Conservation (phyloP, 2,113 vertebrate species). For the Corythornis cristatus region DNA sequence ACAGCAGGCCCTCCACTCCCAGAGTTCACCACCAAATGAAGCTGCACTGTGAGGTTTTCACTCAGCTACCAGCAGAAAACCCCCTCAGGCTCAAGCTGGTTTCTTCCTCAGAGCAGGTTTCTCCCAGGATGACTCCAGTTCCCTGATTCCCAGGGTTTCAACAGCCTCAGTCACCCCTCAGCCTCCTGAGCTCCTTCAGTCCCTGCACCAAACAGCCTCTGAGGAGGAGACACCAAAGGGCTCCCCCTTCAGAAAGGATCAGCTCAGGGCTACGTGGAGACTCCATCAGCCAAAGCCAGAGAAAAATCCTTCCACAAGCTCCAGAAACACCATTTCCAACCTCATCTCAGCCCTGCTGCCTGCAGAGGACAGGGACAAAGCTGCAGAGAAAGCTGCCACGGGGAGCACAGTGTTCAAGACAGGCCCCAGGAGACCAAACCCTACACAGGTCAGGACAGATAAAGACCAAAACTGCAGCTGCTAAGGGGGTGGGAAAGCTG, state of each 20-base stretch:
- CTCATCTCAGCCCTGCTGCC: background rate
- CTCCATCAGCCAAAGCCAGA: background rate
- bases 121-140: background rate
- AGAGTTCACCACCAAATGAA: accelerated
- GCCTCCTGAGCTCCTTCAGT: background rate
- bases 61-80: background rate
- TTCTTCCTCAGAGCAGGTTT: background rate
- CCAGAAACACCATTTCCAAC: background rate
- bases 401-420: background rate
- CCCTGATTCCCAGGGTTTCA: background rate
- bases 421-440: background rate
- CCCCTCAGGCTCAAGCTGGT: background rate
- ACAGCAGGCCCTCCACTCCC: background rate
- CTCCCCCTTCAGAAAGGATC: background rate
- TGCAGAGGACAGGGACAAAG: accelerated
- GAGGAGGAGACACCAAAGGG: background rate
- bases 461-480: accelerated
- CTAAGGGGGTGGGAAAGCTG: background rate
- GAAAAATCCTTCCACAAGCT: background rate
- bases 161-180: background rate
- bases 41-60: accelerated
- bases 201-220: background rate
- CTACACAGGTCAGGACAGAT: accelerated
- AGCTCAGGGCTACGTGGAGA: accelerated
- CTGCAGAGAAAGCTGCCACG: background rate